Base-by-base conservation (phyloP, 2,888 invertebrate species). In the Microctonus hyperodae region DNA sequence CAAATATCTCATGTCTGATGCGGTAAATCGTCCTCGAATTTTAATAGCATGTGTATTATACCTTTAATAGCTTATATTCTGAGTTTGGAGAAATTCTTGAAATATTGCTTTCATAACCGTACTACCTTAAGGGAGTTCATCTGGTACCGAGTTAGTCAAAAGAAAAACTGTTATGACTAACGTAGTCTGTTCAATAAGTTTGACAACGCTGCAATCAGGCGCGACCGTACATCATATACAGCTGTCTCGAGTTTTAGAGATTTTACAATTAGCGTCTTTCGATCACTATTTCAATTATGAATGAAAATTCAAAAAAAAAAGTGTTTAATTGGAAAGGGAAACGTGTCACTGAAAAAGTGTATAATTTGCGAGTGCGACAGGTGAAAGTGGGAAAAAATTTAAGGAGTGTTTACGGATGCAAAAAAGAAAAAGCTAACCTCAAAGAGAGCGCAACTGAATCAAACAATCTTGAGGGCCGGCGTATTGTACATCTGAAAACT, bases 401-500 rank as follows among this genome's bases (percentile, higher is more conserved):
- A 35, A 35, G 10, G 10, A 35, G 10, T 35, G 10, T 35, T 35
- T 35, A 35, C 35, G 35, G 35, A 1, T 35, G 10, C 10, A 35
- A 10, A 10, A 10, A 9, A 10, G 35, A 35, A 10, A 10, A 35
- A 10, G 35, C 35, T 4, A 35, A 9, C 10, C 35, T 1, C 6
- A 35, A 35, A 35, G 35, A 35, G 35, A 10, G 35, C 10, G 35
- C 31, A 31, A 31, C 31, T 31, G 31, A 31, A 31, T 31, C 31
- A 31, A 7, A 31, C 31, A 31, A 31, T 9, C 1, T 63, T 55
- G 63, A 25, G 44, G 58, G 59, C 20, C 65, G 65, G 44, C 59
- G 59, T 59, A 58, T 58, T 51, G 23, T 65, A 16, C 51, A 65
- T 28, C 51, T 60, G 44, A 28, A 59, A 65, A 65, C 65, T n/a